These are phyloP conservation scores for Pseudopleuronectes americanus DNA, from an alignment of 2,797 vertebrate genomes.

Conservation along the genomic window DNA sequence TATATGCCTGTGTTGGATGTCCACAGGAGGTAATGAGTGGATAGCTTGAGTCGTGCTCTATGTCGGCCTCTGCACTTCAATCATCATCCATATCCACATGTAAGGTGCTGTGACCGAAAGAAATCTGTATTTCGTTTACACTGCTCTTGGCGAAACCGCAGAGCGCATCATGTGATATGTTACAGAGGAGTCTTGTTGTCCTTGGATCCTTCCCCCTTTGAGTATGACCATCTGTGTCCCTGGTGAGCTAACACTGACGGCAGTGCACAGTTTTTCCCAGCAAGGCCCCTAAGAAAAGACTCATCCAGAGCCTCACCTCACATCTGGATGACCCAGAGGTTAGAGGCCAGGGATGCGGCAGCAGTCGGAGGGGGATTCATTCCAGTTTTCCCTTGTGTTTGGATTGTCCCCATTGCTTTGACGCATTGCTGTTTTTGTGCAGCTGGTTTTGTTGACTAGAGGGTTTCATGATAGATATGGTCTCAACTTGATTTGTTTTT, in stretches of 20 bases:
- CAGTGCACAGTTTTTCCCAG: conserved; percentile 76
- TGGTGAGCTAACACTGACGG: conserved; percentile 56
- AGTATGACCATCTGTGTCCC: conserved; percentile 75
- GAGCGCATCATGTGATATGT: conserved; percentile 63
- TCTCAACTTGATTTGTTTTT: neutral
- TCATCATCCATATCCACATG: conserved; percentile 60
- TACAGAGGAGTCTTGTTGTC: conserved; percentile 65
- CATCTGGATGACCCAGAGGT: conserved; percentile 78
- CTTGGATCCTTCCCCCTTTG: conserved; percentile 59
- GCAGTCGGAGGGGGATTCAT: conserved; percentile 49
- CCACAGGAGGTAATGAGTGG: conserved; percentile 71
- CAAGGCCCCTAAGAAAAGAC: conserved; percentile 68
- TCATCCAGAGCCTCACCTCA: conserved; percentile 66
- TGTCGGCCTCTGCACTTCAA: conserved; percentile 61
- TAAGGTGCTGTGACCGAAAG: conserved; percentile 62
- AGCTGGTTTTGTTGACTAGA: conserved; percentile 13
- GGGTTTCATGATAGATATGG: neutral
- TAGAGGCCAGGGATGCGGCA: conserved; percentile 48
- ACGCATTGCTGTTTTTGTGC: conserved; percentile 13
- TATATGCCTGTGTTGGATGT: conserved; percentile 60
- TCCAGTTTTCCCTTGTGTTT: conserved; percentile 46
- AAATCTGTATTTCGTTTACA: conserved; percentile 69
- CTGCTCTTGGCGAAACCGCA: conserved; percentile 49
- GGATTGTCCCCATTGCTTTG: conserved; percentile 42
- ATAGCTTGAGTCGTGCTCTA: conserved; percentile 65